phyloP scores from a whole-genome alignment of 2,797 vertebrate genomes.

The Poecilia wingei region DNA sequence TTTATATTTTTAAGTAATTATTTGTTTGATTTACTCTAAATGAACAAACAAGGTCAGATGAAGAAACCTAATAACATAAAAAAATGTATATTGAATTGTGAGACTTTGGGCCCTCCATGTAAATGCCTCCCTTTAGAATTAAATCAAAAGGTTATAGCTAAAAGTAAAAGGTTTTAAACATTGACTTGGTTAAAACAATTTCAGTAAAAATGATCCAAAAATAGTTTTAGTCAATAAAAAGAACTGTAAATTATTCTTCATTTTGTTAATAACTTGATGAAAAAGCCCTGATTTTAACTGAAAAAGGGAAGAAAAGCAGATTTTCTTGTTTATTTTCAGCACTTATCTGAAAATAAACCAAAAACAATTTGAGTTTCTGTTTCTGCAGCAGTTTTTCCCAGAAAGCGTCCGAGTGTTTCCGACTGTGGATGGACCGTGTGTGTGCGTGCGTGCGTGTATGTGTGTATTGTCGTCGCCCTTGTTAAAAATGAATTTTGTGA shows the following conservation, averaged over 20 bases:
- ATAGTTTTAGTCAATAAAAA: too few species aligned
- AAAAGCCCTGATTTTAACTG: neutral
- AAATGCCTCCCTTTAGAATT: too few species aligned
- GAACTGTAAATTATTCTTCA: neutral
- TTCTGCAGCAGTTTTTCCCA: conserved; percentile 44
- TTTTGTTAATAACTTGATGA: neutral
- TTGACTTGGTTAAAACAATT: too few species aligned
- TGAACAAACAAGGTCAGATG: neutral
- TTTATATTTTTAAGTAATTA: neutral
- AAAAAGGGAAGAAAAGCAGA: neutral
- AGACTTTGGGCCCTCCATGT: too few species aligned
- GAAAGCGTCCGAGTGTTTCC: neutral
- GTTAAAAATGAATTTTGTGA: conserved; percentile 63
- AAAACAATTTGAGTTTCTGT: neutral
- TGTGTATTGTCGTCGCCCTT: conserved; percentile 60
- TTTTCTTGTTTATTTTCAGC: neutral
- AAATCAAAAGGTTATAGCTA: too few species aligned
- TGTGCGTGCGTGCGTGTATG: conserved; percentile 46
- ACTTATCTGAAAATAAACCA: neutral
- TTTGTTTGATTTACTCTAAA: conserved; percentile 29
- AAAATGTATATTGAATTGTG: too few species aligned
- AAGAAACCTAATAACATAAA: neutral
- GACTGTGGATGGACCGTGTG: conserved; percentile 40
- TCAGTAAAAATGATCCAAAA: too few species aligned
- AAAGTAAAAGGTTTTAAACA: too few species aligned